Conservation (phyloP, 2,113 vertebrate species). For the Odocoileus hemionus region DNA sequence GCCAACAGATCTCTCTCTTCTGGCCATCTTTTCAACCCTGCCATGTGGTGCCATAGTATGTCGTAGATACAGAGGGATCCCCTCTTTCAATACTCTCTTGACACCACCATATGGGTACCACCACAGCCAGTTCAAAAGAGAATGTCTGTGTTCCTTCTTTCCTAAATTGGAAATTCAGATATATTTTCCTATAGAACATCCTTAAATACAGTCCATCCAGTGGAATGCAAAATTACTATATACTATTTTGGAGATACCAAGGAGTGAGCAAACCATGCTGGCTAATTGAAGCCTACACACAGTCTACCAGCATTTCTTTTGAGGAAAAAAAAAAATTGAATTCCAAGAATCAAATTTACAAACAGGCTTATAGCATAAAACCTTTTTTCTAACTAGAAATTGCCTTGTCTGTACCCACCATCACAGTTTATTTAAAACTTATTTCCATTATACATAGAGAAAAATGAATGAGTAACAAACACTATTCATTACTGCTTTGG, state of each 20-base stretch:
- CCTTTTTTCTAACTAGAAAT: constrained; percentile 26
- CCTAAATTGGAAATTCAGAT: neutral
- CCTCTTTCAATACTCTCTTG: neutral
- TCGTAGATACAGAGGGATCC: neutral
- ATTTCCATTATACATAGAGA: constrained; percentile 13
- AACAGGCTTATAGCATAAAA: neutral
- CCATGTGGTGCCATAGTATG: neutral
- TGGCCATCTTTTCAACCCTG: neutral
- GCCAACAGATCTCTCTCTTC: neutral
- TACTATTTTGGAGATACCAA: neutral
- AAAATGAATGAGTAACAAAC: constrained; percentile 38
- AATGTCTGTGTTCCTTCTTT: neutral
- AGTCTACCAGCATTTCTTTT: constrained; percentile 4
- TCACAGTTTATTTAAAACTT: constrained; percentile 34
- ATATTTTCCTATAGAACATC: neutral
- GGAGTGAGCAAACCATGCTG: neutral
- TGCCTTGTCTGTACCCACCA: neutral
- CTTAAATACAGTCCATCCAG: neutral
- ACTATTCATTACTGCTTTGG: constrained; percentile 11
- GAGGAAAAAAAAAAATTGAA: neutral
- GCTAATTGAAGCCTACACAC: neutral
- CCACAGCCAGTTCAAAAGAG: neutral
- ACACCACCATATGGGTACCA: neutral
- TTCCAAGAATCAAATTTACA: neutral
- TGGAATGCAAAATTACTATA: neutral